phyloP scores from a whole-genome alignment of 2,797 vertebrate species.

The Chelmon rostratus region DNA sequence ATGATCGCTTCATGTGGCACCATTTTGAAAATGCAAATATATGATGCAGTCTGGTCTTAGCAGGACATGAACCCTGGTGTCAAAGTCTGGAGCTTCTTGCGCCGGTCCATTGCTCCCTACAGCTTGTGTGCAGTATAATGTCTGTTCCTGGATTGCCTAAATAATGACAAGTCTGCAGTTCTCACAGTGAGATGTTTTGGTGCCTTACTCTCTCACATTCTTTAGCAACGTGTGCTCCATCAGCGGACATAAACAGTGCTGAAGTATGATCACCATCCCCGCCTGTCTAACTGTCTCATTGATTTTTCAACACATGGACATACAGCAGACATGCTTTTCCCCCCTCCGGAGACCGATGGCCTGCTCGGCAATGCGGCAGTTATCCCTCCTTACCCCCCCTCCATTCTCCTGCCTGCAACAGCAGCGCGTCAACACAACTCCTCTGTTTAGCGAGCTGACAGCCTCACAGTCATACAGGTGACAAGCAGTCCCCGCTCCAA shows the following conservation, averaged over 20 bases:
- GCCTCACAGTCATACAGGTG: constrained; percentile 36
- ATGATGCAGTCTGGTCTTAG: background rate
- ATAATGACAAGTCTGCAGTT: background rate
- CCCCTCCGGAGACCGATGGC: constrained; percentile 10
- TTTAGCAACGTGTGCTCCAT: background rate
- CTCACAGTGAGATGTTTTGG: background rate
- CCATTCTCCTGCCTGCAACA: constrained; percentile 8
- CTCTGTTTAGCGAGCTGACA: constrained; percentile 45
- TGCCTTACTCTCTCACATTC: background rate
- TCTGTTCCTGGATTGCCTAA: background rate
- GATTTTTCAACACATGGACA: constrained; percentile 22
- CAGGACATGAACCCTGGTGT: background rate
- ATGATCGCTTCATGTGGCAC: too few species aligned
- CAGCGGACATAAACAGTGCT: background rate
- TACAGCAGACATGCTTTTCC: background rate
- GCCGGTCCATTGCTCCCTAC: background rate
- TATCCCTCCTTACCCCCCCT: constrained; percentile 7
- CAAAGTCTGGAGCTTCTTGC: background rate
- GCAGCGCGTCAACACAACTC: constrained; percentile 31
- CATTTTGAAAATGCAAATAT: background rate
- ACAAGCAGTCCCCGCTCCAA: constrained; percentile 30
- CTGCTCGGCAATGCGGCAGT: constrained; percentile 15
- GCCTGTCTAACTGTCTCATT: constrained; percentile 17
- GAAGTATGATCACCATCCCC: background rate
- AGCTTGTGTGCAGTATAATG: background rate